Conservation (phyloP, 2,888 invertebrate species). For the Baronia brevicornis region DNA sequence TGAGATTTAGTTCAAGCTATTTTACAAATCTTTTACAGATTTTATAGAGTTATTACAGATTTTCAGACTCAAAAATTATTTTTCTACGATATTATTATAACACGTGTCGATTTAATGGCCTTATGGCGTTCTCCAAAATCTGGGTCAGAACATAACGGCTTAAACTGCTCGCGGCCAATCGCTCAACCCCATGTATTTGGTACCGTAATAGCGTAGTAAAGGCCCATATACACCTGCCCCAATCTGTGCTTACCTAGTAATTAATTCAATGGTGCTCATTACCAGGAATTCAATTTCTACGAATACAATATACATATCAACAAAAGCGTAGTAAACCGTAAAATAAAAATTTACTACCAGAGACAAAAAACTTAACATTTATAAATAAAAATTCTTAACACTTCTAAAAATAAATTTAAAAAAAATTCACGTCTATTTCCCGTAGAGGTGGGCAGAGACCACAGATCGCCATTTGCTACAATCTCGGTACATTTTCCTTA, state of each 20-base stretch:
- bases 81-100: conserved; percentile 1
- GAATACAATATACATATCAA: conserved; percentile 45
- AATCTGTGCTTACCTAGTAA: conserved; percentile 46
- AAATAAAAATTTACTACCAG: too few relatives aligned
- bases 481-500: too few relatives aligned
- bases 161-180: conserved; percentile 42
- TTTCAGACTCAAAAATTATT: too few relatives aligned
- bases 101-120: conserved; percentile 7
- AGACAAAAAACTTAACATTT: too few relatives aligned
- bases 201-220: conserved; percentile 56
- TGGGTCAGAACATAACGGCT: conserved; percentile 23
- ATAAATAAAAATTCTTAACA: too few relatives aligned
- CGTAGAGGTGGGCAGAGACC: too few relatives aligned
- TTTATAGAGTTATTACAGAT: too few relatives aligned
- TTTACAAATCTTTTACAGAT: not conserved
- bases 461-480: too few relatives aligned
- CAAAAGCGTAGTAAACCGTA: too few relatives aligned
- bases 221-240: conserved; percentile 56
- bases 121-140: conserved; percentile 17
- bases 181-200: conserved; percentile 44
- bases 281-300: conserved; percentile 47
- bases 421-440: too few relatives aligned
- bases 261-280: conserved; percentile 61
- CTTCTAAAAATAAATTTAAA: too few relatives aligned
- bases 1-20: too few relatives aligned